Percentiles rank a stretch among this genome's conserved stretches.
These are phyloP conservation scores for Vimba vimba DNA, from an alignment of 2,113 vertebrate species.

Conservation along the genomic window DNA sequence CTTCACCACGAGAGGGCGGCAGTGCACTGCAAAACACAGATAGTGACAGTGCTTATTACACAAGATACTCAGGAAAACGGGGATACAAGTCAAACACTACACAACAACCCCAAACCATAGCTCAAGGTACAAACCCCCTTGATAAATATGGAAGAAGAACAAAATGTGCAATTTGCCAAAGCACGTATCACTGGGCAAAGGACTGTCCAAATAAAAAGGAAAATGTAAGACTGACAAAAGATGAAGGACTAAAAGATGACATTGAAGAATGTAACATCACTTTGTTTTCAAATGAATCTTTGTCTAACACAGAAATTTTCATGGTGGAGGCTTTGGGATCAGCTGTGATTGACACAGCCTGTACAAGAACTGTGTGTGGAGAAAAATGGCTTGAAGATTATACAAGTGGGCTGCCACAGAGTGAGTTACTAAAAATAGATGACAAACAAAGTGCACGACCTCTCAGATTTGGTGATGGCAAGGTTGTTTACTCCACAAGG, in stretches of 20 bases:
- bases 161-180: background rate
- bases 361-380: background rate
- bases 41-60: too few relatives aligned
- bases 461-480: conserved; percentile 15
- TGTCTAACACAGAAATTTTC: background rate
- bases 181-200: background rate
- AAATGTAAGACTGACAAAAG: background rate
- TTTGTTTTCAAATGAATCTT: background rate
- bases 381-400: conserved; percentile 14
- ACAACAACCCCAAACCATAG: background rate
- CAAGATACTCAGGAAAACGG: too few relatives aligned
- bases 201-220: background rate
- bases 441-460: background rate
- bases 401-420: conserved; percentile 9
- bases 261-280: background rate
- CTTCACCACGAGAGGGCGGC: too few relatives aligned
- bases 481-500: conserved; percentile 5
- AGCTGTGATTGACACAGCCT: conserved; percentile 5
- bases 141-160: background rate
- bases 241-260: background rate
- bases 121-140: background rate
- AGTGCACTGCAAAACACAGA: too few relatives aligned
- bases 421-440: background rate
- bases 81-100: background rate
- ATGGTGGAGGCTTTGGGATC: background rate